Evolutionary conservation across 2,113 vertebrate genomes (phyloP).

Genomic region (Solea senegalensis): DNA sequence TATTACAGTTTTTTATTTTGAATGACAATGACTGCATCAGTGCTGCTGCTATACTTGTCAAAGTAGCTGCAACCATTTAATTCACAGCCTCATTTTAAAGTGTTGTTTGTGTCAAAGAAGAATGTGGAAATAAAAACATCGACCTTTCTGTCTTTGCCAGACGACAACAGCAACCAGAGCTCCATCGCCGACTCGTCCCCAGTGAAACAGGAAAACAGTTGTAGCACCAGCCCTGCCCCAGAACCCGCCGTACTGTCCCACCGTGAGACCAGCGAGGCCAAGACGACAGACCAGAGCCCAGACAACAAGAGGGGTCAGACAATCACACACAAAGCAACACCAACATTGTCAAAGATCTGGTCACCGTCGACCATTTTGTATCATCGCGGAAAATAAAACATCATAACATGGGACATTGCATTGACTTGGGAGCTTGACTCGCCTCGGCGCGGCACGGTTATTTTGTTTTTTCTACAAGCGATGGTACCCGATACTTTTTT

Average conservation of each 20-base stretch:
- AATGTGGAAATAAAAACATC: neutral
- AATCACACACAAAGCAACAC: neutral
- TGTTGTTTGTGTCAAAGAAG: neutral
- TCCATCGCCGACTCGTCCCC: slow-evolving; percentile 96
- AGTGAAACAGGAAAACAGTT: slow-evolving; percentile 95
- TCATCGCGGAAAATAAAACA: no score
- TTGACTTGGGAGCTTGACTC: no score
- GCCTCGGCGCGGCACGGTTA: no score
- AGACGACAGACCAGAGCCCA: slow-evolving; percentile 86
- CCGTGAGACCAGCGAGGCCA: slow-evolving; percentile 82
- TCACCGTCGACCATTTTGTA: neutral
- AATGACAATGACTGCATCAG: no score
- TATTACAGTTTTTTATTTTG: no score
- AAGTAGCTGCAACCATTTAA: no score
- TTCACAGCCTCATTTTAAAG: neutral
- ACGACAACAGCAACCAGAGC: slow-evolving; percentile 99
- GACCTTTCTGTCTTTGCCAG: slow-evolving; percentile 67
- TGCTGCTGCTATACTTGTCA: no score
- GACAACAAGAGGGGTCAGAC: slow-evolving; percentile 84
- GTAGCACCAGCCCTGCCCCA: slow-evolving; percentile 91
- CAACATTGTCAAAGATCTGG: neutral
- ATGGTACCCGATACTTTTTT: no score
- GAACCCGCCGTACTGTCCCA: slow-evolving; percentile 83
- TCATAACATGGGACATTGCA: no score
- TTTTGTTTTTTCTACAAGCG: no score